These are phyloP conservation scores for Dasyprocta punctata DNA, from an alignment of 2,113 vertebrate genomes.

Conservation along the genomic window DNA sequence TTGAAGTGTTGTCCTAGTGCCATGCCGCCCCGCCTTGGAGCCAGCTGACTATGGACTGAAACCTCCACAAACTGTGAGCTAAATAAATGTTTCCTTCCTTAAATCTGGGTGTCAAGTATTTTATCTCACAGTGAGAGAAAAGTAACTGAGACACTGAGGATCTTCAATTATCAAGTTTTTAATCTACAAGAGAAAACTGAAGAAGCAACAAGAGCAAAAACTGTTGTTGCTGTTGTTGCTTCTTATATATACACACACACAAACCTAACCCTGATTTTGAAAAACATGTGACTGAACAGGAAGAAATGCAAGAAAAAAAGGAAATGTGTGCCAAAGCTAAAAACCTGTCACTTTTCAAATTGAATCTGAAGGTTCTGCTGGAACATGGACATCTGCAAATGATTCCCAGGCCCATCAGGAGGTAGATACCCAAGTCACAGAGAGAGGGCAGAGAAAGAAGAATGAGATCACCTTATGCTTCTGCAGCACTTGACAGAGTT, in stretches of 20 bases:
- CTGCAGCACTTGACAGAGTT: background rate
- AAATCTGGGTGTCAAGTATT: too few species aligned
- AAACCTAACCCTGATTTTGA: background rate
- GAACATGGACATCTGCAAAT: background rate
- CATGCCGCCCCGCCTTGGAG: too few species aligned
- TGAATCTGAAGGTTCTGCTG: background rate
- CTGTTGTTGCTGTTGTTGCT: too few species aligned
- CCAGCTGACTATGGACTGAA: too few species aligned
- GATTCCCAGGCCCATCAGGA: background rate
- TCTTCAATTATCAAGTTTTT: background rate
- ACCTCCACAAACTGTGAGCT: too few species aligned
- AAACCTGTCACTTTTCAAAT: constrained; percentile 23
- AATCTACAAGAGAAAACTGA: background rate
- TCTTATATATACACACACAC: too few species aligned
- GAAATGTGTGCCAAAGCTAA: constrained; percentile 7
- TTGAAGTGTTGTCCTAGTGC: too few species aligned
- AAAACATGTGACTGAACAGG: background rate
- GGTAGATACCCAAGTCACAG: constrained; percentile 9
- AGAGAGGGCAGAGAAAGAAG: background rate
- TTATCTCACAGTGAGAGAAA: too few species aligned
- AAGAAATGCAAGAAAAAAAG: constrained; percentile 51
- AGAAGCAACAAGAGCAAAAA: background rate
- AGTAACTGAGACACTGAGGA: background rate
- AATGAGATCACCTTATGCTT: background rate
- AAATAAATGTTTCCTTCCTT: too few species aligned